These are phyloP conservation scores for Betta splendens DNA, from an alignment of 2,797 vertebrate genomes.

Conservation along the genomic window DNA sequence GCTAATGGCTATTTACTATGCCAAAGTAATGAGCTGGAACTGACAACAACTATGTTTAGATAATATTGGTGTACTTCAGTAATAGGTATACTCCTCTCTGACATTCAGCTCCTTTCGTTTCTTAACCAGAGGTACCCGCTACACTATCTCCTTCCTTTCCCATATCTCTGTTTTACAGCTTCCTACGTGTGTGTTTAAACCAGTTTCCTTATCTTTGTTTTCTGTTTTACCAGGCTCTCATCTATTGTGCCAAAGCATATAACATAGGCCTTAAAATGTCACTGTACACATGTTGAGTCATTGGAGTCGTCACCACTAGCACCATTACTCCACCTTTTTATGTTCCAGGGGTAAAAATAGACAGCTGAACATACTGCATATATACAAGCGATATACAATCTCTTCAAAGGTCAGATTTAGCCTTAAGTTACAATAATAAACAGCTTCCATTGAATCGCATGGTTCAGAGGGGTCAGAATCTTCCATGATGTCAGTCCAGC, in stretches of 20 bases:
- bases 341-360: slow-evolving; percentile 22
- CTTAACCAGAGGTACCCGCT: slow-evolving; percentile 17
- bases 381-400: background rate
- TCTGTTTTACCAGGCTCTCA: slow-evolving; percentile 68
- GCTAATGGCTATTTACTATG: slow-evolving; percentile 48
- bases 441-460: slow-evolving; percentile 6
- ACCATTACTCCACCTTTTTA: background rate
- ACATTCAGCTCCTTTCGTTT: slow-evolving; percentile 24
- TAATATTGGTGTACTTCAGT: slow-evolving; percentile 9
- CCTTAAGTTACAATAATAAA: background rate
- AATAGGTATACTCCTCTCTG: background rate
- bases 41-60: slow-evolving; percentile 28
- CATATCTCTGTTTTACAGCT: slow-evolving; percentile 45
- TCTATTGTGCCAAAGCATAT: slow-evolving; percentile 46
- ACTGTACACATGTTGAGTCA: slow-evolving; percentile 19
- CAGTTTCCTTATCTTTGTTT: slow-evolving; percentile 57
- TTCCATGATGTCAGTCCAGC: slow-evolving; percentile 51
- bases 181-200: slow-evolving; percentile 31
- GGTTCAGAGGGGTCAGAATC: slow-evolving; percentile 13
- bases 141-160: slow-evolving; percentile 17
- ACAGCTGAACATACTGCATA: background rate
- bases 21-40: slow-evolving; percentile 48
- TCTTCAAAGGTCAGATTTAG: background rate
- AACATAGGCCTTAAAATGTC: slow-evolving; percentile 24
- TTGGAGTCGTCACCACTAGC: background rate